These are phyloP conservation scores for Chironomus striatipennis DNA, from an alignment of 1,140 invertebrate genomes.

Conservation along the genomic window DNA sequence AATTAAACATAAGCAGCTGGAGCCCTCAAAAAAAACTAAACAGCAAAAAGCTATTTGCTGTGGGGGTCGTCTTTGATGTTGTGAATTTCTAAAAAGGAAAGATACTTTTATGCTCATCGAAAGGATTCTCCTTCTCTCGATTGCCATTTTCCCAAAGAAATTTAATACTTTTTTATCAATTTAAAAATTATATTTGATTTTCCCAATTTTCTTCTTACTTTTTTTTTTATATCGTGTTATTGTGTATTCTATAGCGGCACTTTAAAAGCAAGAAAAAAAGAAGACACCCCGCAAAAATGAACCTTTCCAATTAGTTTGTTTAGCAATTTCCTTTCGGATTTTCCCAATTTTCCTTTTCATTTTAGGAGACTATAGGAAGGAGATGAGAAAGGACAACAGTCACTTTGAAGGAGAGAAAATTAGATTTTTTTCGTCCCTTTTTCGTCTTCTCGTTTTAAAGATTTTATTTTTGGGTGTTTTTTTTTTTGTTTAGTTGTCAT, in stretches of 20 bases:
- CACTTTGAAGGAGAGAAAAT: too few species aligned
- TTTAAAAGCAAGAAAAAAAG: neutral
- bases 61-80: too few species aligned
- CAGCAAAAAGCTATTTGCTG: too few species aligned
- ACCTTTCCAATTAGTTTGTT: slow-evolving; percentile 13
- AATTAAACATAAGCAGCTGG: neutral
- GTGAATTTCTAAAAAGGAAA: neutral
- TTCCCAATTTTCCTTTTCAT: too few species aligned
- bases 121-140: neutral
- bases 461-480: too few species aligned
- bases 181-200: slow-evolving; percentile 2
- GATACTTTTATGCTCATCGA: neutral
- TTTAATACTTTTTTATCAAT: slow-evolving; percentile 9
- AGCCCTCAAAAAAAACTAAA: neutral
- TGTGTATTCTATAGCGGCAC: too few species aligned
- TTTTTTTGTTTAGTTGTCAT: too few species aligned
- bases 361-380: too few species aligned
- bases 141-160: neutral
- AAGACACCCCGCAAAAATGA: neutral
- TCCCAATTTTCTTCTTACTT: neutral
- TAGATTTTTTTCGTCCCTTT: too few species aligned
- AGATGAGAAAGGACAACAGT: too few species aligned
- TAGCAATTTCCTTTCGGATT: neutral
- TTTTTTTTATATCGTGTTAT: too few species aligned
- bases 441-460: too few species aligned